A percentile compares a stretch with the other conserved stretches of the same genome.
Evolutionary conservation across 2,888 invertebrate species (phyloP).

Genomic region (Diaperis boleti): DNA sequence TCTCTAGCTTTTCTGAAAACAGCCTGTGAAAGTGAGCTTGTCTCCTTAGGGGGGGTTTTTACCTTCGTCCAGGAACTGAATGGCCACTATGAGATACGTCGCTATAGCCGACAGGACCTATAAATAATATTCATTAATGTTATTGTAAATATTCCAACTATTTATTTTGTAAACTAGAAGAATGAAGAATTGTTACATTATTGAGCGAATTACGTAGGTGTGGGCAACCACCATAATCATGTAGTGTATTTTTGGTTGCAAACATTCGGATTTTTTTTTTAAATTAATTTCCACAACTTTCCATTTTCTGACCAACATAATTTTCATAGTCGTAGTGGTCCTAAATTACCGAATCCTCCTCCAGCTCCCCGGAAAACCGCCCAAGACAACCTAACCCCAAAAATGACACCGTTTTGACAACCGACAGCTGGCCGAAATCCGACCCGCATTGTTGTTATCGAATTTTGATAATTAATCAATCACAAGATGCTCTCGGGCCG

Average conservation of each 20-base stretch:
- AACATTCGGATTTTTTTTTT: too few species aligned
- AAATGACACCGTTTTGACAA: background rate
- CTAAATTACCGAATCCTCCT: too few species aligned
- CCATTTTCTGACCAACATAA: too few species aligned
- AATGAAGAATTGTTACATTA: too few species aligned
- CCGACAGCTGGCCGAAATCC: background rate
- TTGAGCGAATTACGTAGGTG: too few species aligned
- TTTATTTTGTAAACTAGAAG: background rate
- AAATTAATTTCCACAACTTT: too few species aligned
- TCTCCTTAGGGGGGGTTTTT: background rate
- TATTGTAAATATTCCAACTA: background rate
- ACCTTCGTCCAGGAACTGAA: conserved; percentile 46
- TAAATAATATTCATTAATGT: conserved; percentile 34
- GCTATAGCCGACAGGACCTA: conserved; percentile 51
- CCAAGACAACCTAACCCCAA: background rate
- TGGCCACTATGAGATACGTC: conserved; percentile 48
- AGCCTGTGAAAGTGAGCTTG: background rate
- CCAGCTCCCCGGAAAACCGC: too few species aligned
- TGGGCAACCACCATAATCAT: too few species aligned
- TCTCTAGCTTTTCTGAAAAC: background rate
- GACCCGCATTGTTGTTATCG: background rate
- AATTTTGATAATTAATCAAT: background rate
- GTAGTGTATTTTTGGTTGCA: too few species aligned
- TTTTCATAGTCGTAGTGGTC: too few species aligned
- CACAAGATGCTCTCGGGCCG: background rate